Evolutionary conservation across 2,113 vertebrate species (phyloP).

Genomic region (Sinosuthora webbiana): DNA sequence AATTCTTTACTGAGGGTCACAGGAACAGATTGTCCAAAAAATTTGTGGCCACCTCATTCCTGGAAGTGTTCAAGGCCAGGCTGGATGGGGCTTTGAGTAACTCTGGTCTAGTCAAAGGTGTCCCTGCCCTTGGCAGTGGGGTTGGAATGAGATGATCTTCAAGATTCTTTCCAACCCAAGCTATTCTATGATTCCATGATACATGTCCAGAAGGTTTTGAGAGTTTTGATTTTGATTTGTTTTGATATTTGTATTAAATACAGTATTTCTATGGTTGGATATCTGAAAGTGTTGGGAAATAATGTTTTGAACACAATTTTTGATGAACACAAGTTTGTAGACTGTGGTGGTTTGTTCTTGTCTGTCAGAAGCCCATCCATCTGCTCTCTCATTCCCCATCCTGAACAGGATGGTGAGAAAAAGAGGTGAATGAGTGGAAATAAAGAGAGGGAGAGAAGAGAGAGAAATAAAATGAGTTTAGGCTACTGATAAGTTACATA

Average conservation of each 20-base stretch:
- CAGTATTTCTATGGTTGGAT: neutral
- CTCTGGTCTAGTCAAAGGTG: neutral
- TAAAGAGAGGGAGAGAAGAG: neutral
- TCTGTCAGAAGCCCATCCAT: neutral
- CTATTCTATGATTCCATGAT: neutral
- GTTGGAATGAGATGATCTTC: neutral
- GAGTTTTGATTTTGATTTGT: neutral
- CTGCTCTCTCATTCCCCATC: neutral
- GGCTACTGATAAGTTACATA: neutral
- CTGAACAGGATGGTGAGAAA: neutral
- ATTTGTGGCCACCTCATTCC: neutral
- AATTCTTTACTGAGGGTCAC: neutral
- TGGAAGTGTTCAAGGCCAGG: neutral
- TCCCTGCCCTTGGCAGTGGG: fast-evolving
- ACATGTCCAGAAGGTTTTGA: neutral
- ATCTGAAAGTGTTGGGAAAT: neutral
- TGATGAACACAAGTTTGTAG: neutral
- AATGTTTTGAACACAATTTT: neutral
- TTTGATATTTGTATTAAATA: neutral
- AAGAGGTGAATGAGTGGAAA: neutral
- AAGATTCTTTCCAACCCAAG: neutral
- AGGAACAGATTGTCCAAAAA: neutral
- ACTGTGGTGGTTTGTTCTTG: neutral
- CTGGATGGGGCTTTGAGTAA: neutral
- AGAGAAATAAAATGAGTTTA: neutral